phyloP scores from a whole-genome alignment of 2,113 vertebrate genomes.

The Anser cygnoides region DNA sequence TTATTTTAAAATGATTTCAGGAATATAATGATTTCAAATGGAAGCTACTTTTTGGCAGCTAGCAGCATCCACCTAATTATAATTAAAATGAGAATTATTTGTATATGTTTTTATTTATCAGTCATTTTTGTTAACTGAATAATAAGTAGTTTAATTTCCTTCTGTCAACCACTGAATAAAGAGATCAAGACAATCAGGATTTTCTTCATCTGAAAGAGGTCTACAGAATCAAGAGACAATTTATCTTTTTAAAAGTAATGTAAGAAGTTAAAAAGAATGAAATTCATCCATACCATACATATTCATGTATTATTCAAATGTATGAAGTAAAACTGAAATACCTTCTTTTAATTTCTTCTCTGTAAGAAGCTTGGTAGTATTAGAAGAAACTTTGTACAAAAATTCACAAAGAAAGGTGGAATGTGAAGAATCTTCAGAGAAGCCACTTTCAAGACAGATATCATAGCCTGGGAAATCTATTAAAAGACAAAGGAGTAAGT shows the following conservation, averaged over 20 bases:
- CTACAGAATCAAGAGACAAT: background rate
- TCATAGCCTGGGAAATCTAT: constrained; percentile 88
- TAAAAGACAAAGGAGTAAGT: constrained; percentile 18
- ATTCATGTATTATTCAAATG: background rate
- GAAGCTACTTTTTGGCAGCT: background rate
- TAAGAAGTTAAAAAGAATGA: background rate
- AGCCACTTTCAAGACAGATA: constrained; percentile 74
- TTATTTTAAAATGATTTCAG: background rate
- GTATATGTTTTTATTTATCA: background rate
- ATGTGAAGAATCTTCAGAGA: constrained; percentile 72
- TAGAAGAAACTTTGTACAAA: constrained; percentile 85
- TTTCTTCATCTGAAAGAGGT: background rate
- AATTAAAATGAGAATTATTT: background rate
- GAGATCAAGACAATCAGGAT: background rate
- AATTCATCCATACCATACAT: background rate
- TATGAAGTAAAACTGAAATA: constrained; percentile 60
- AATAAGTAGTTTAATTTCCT: background rate
- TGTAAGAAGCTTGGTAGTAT: constrained; percentile 73
- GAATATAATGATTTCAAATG: background rate
- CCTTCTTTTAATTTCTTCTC: constrained; percentile 90
- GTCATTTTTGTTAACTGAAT: background rate
- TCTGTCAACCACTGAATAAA: background rate
- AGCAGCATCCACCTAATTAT: background rate
- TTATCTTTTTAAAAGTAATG: background rate
- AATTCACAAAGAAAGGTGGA: constrained; percentile 90